Percentiles rank a stretch among this genome's conserved stretches.
Evolutionary conservation across 2,797 vertebrate genomes (phyloP).

Genomic region (Pangasius djambal): DNA sequence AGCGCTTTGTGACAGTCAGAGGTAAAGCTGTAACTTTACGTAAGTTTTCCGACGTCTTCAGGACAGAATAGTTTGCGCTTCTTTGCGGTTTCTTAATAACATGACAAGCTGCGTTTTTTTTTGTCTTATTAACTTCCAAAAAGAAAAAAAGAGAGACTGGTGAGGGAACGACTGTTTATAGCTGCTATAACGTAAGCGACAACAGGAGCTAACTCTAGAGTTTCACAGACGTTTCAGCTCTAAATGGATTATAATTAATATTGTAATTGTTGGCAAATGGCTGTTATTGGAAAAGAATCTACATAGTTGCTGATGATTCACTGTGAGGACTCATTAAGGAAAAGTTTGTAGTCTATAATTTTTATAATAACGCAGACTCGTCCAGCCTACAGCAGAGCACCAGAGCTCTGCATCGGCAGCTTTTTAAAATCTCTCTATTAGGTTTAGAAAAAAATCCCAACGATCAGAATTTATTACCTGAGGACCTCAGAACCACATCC

Average conservation of each 20-base stretch:
- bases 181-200: not conserved
- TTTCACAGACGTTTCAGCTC: not conserved
- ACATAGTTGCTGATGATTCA: not conserved
- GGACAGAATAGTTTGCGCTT: not conserved
- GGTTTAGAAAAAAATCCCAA: not conserved
- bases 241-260: not conserved
- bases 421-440: not conserved
- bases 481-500: not conserved
- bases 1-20: not conserved
- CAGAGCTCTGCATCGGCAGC: not conserved
- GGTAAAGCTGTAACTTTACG: not conserved
- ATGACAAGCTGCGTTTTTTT: not conserved
- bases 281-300: not conserved
- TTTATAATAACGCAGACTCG: not conserved
- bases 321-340: not conserved
- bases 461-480: slow-evolving; percentile 2
- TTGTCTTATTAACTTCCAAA: not conserved
- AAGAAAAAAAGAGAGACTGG: not conserved
- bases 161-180: not conserved
- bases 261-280: not conserved
- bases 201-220: not conserved
- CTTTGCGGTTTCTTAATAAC: not conserved
- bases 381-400: not conserved
- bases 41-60: not conserved
- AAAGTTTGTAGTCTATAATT: not conserved